Evolutionary conservation across 2,888 invertebrate species (phyloP).

Genomic region (Allacma fusca): DNA sequence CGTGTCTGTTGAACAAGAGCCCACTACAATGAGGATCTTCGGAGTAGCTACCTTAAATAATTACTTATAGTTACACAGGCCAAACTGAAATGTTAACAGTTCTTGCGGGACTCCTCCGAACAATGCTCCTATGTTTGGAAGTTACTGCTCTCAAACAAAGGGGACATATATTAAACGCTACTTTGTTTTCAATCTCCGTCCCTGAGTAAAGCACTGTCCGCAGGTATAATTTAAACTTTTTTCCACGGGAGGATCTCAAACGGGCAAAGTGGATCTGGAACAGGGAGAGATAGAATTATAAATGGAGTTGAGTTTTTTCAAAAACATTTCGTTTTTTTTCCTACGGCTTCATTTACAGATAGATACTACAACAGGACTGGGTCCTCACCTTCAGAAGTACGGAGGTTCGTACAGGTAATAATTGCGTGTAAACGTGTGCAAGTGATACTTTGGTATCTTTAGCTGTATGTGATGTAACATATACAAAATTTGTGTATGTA

Average conservation of each 20-base stretch:
- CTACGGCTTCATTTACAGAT: background rate
- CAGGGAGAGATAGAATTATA: background rate
- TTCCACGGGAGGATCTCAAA: background rate
- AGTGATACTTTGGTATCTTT: background rate
- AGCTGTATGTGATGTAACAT: background rate
- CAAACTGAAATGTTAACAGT: background rate
- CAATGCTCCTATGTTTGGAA: background rate
- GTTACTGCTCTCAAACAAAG: too few species aligned
- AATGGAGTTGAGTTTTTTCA: background rate
- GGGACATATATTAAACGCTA: slow-evolving; percentile 20
- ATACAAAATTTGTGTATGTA: too few species aligned
- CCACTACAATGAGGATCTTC: too few species aligned
- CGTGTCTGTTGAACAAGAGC: too few species aligned
- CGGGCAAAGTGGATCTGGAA: background rate
- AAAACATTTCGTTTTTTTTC: background rate
- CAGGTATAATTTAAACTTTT: background rate
- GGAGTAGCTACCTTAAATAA: too few species aligned
- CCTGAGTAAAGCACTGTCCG: background rate
- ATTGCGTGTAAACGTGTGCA: slow-evolving; percentile 16
- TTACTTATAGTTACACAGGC: too few species aligned
- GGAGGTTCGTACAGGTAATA: background rate
- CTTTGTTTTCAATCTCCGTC: background rate
- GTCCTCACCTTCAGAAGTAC: slow-evolving; percentile 1
- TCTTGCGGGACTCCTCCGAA: background rate
- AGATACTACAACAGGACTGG: background rate